Conservation (phyloP, 2,888 invertebrate species). For the Baccha elongata region DNA sequence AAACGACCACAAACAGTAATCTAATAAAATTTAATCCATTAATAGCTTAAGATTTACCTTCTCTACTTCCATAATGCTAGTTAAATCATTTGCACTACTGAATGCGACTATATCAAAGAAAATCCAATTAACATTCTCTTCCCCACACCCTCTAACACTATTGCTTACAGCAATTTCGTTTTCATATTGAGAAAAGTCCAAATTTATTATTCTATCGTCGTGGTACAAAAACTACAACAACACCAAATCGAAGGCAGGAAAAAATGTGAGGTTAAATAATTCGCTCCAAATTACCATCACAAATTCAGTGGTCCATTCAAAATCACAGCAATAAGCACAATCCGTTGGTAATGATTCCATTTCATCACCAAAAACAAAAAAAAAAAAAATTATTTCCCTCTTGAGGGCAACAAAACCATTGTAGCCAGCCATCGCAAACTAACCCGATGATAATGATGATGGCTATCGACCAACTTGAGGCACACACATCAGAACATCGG, state of each 20-base stretch:
- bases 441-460: slow-evolving; percentile 13
- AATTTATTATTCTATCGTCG: slow-evolving; percentile 9
- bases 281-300: slow-evolving; percentile 30
- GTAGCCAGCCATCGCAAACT: slow-evolving; percentile 6
- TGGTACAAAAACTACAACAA: background rate
- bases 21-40: slow-evolving; percentile 25
- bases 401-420: slow-evolving; percentile 1
- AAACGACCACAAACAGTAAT: background rate
- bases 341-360: slow-evolving; percentile 48
- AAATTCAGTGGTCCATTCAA: slow-evolving; percentile 24
- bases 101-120: slow-evolving; percentile 6
- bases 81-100: slow-evolving; percentile 16
- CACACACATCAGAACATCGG: slow-evolving; percentile 12
- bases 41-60: slow-evolving; percentile 11
- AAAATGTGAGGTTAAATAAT: slow-evolving; percentile 34
- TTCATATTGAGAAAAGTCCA: slow-evolving; percentile 17
- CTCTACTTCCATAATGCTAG: slow-evolving; percentile 1
- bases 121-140: slow-evolving; percentile 52
- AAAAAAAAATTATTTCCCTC: slow-evolving; percentile 12
- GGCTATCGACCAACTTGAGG: slow-evolving; percentile 32
- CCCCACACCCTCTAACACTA: background rate
- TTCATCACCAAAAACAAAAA: slow-evolving; percentile 32
- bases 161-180: slow-evolving; percentile 9
- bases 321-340: slow-evolving; percentile 58
- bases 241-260: background rate